Evolutionary conservation across 92 coral and sea anemone genomes (phyloP).

Genomic region (Epizoanthus scotinus): DNA sequence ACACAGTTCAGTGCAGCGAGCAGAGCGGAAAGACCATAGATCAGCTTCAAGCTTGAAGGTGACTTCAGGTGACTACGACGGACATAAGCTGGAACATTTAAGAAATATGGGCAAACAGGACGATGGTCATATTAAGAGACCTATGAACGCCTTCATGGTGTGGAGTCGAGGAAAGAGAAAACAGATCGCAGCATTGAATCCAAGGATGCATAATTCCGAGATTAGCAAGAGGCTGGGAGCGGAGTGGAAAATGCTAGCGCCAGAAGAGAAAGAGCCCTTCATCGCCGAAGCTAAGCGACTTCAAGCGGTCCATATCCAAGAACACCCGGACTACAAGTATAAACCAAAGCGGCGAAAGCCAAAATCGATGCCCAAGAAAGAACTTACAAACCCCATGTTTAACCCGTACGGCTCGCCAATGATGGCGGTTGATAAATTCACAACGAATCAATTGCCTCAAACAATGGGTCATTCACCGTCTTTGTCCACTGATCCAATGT

Average conservation of each 20-base stretch:
- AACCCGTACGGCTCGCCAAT: conserved; percentile 89
- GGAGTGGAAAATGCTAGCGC: conserved; percentile 96
- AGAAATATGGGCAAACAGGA: conserved; percentile 93
- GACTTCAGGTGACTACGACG: conserved; percentile 19
- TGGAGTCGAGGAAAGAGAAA: conserved; percentile 99
- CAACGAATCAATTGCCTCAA: conserved; percentile 96
- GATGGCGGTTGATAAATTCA: conserved; percentile 98
- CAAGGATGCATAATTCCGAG: conserved; percentile 99
- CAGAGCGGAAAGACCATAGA: conserved; percentile 44
- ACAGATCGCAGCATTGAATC: conserved; percentile 92
- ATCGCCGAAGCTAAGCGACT: conserved; percentile 99
- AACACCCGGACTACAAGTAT: conserved; percentile 99
- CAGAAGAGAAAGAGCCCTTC: conserved; percentile 98
- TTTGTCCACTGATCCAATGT: conserved; percentile 96
- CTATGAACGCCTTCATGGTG: conserved; percentile 99
- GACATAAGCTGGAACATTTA: conserved; percentile 9
- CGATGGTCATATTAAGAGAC: conserved; percentile 97
- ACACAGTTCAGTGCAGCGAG: conserved; percentile 46
- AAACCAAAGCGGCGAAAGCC: conserved; percentile 98
- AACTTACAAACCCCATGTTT: conserved; percentile 86
- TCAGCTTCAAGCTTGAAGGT: conserved; percentile 22
- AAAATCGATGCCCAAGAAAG: conserved; percentile 94
- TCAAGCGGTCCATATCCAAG: conserved; percentile 97
- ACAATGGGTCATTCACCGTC: conserved; percentile 97
- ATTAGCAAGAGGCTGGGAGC: conserved; percentile 97